Conservation (phyloP, 2,888 invertebrate genomes). For the Stratiomys singularior region DNA sequence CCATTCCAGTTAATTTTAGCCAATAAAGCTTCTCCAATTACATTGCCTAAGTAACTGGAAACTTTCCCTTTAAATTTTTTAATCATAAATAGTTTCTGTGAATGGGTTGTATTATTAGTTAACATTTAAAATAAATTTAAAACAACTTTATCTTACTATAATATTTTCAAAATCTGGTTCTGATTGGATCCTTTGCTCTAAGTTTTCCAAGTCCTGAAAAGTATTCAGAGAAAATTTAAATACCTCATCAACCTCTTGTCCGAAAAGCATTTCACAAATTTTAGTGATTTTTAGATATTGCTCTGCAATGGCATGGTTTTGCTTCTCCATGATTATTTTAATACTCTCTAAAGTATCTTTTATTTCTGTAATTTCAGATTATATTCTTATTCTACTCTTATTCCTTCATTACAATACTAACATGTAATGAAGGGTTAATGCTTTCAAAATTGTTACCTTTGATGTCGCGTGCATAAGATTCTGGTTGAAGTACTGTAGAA, state of each 20-base stretch:
- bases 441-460: slow-evolving; percentile 10
- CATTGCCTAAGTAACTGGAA: neutral
- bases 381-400: neutral
- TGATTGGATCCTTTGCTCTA: too few species aligned
- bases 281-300: slow-evolving; percentile 9
- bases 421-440: neutral
- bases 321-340: too few species aligned
- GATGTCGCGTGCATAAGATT: neutral
- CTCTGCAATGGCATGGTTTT: neutral
- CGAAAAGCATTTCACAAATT: slow-evolving; percentile 10
- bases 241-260: neutral
- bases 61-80: slow-evolving; percentile 1
- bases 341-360: neutral
- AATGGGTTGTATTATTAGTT: neutral
- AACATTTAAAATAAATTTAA: slow-evolving; percentile 7
- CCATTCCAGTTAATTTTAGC: neutral
- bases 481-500: neutral
- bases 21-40: slow-evolving; percentile 2
- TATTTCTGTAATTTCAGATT: neutral
- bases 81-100: slow-evolving; percentile 1
- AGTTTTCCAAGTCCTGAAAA: neutral
- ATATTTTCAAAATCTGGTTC: neutral
- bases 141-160: neutral
- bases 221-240: neutral
- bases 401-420: too few species aligned